phyloP scores from a whole-genome alignment of 2,888 invertebrate species.

The Altica lythri region DNA sequence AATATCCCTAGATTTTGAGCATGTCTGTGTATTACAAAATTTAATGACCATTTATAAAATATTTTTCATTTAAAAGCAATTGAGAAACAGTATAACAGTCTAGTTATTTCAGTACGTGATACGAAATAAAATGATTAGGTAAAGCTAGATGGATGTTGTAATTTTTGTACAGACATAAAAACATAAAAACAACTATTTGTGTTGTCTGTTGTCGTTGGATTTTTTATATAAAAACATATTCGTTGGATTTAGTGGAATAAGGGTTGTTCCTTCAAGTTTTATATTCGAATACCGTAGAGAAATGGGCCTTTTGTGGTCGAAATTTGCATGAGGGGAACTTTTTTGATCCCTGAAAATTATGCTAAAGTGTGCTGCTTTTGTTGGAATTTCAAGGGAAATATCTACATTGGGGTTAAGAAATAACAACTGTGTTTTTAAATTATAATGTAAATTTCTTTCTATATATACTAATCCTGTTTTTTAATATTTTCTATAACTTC shows the following conservation, averaged over 20 bases:
- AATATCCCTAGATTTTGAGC: too few relatives aligned
- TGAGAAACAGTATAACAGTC: conserved; percentile 6
- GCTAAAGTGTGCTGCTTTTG: conserved; percentile 1
- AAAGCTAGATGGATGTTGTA: conserved; percentile 7
- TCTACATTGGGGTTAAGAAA: too few relatives aligned
- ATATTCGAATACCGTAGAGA: conserved; percentile 3
- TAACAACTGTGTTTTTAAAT: too few relatives aligned
- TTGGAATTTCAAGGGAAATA: too few relatives aligned
- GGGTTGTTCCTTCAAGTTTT: not conserved
- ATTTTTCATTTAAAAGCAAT: conserved; percentile 5
- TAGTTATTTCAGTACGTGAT: conserved; percentile 18
- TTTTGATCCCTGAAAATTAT: conserved; percentile 12
- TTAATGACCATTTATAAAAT: not conserved
- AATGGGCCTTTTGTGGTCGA: conserved; percentile 10
- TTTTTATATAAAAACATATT: conserved; percentile 2
- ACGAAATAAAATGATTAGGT: conserved; percentile 13
- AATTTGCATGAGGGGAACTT: conserved; percentile 13
- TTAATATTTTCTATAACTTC: too few relatives aligned
- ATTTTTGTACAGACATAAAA: conserved; percentile 1
- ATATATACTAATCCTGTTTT: too few relatives aligned
- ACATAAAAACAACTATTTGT: conserved; percentile 5
- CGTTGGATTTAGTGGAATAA: not conserved
- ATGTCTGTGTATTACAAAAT: not conserved
- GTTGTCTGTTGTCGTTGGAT: conserved; percentile 3
- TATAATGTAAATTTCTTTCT: too few relatives aligned